Evolutionary conservation across 2,888 invertebrate species (phyloP), one percentile per base, ranked within the genome.

Genomic region (Tetragnatha montana): DNA sequence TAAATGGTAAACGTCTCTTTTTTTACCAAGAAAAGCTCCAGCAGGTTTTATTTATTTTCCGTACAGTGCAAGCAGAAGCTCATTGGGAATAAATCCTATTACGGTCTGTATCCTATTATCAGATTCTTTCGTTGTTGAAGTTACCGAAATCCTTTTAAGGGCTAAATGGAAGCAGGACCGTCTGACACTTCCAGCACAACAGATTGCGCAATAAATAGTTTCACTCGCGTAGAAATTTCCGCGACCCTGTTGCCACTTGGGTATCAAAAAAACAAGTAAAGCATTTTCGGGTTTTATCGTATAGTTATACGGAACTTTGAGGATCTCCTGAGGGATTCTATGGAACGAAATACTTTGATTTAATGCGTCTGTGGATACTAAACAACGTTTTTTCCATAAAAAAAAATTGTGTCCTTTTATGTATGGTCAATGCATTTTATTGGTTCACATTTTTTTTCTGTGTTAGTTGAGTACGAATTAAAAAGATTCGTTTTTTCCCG

Each of bases 41-140:
- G 75, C 49, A 47, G 19, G 35, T 75, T 75, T 75, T 49, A 17
- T 49, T 75, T 75, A 10, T 71, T 21, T 75, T 7, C 17, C 14
- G 35, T 35, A 35, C 35, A 35, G 35, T 35, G 35, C 60, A 12
- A 8, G 60, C 60, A 17, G 14, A 47, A 49, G 1, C 75, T 75
- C 49, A 75, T 75, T 75, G 75, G 75, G 75, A 75, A 75, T 75
- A 75, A 75, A 75, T 75, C 75, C 75, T 75, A 75, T 75, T 75
- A 75, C n/a, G n/a, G n/a, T 17, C 47, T n/a, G n/a, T n/a, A 75
- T 49, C 75, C 49, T 75, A 75, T 75, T 75, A 75, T 75, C n/a
- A 49, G 75, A 49, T 49, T 75, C 75, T 75, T 75, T 75, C 75
- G 49, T 35, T 35, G 35, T 35, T 35, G 19, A 50, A 49, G n/a